Evolutionary conservation across 2,113 vertebrate species (phyloP), one percentile per base, ranked within the genome.

Genomic region (Phyllostomus discolor): DNA sequence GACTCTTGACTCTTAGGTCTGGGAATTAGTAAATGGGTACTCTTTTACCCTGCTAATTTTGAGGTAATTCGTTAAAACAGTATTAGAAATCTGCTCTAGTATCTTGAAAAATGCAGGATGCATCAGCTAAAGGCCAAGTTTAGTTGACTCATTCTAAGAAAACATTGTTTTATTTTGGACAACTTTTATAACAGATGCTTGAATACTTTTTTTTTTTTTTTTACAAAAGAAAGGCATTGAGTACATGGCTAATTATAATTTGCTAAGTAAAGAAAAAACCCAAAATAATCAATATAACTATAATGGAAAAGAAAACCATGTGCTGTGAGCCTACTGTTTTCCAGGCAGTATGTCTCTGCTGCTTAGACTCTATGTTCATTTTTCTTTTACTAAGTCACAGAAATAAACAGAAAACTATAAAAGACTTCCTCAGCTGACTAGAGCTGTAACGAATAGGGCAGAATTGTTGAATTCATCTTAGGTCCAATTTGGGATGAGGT

Each of bases 401-500:
- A 46, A 66, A 83, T n/a, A 79, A 92, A 87, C 1, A 85, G 78
- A 93, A 35, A 85, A 62, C 5, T 2, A 35, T 69, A 52, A 92
- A 90, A 85, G 82, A 76, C 46, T 72, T 46, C 67, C 38, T 88
- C 10, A 43, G 48, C 52, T 85, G n/a, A 80, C 28, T 62, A 81
- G 50, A 75, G 86, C 1, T 57, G 82, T 79, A 95, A 80, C 67
- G 72, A 97, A 96, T 11, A 66, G 52, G 24, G 38, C 0, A 52
- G 62, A 92, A 89, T 64, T 83, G 57, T 19, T 83, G 43, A 92
- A 75, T 89, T 92, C 19, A 91, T 82, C 66, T 95, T 69, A 96
- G 52, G 85, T 4, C 24, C 67, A 82, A 64, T 96, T 79, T 81
- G 50, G 43, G 38, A 78, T 48, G 10, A 94, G 78, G 75, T 64